Evolutionary conservation across 2,797 vertebrate species (phyloP), one percentile per base, ranked within the genome.

Genomic region (Triplophysa bombifrons): DNA sequence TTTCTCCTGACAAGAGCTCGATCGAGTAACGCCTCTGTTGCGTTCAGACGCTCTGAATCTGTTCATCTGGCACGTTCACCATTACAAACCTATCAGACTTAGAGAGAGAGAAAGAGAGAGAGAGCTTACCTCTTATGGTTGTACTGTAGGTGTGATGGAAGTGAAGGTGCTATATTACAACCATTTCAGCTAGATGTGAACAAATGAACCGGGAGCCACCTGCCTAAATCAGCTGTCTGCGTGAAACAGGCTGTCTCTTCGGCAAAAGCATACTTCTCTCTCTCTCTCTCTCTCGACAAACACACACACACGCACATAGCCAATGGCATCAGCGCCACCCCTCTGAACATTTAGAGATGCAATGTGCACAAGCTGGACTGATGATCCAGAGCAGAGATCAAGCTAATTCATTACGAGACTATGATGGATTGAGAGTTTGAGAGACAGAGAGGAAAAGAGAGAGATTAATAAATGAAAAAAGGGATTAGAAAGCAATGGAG

Each of bases 361-460:
- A 53, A 53, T 16, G 73, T 70, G 48, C 70, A 64, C 50, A 44
- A 80, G 50, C 78, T 69, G 44, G 27, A 74, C 53, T 27, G 55
- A 69, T 68, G 67, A 55, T 22, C 80, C 56, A 75, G 63, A 81
- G 73, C 65, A 80, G 41, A 70, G 65, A 70, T 84, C 50, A 61
- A 58, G 61, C 74, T 82, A 74, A 74, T 69, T 78, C 74, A 76
- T 38, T 38, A 38, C 34, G 6, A 38, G 6, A 70, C 27, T 46
- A 16, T 69, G 41, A 44, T 10, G 51, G 65, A 70, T 58, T 27
- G 30, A 64, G 8, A 5, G 34, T 61, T 12, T 17, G 46, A 20
- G 27, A 10, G 58, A 27, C n/a, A 50, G 6, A 27, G 44, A 27
- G 22, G 2, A 48, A n/a, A n/a, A 30, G 22, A 56, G 60, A 69